Percentiles rank a stretch among this genome's conserved stretches.
Evolutionary conservation across 92 coral and sea anemone genomes (phyloP).

Genomic region (Siderastrea radians): DNA sequence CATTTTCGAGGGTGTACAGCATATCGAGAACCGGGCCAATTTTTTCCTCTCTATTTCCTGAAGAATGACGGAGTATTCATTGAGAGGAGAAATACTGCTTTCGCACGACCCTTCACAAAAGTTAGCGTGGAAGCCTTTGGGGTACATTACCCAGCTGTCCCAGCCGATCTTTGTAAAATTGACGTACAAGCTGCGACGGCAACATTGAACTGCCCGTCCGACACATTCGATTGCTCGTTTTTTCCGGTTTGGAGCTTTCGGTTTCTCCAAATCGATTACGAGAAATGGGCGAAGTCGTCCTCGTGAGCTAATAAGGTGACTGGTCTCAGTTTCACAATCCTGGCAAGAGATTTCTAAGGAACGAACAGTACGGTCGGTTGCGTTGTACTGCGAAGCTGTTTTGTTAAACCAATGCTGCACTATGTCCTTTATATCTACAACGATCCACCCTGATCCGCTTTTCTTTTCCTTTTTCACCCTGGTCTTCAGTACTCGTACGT

Average conservation of each 20-base stretch:
- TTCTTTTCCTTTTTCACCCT: conserved; percentile 19
- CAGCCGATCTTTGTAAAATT: conserved; percentile 75
- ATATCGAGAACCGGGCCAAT: conserved; percentile 44
- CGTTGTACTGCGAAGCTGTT: conserved; percentile 25
- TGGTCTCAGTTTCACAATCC: conserved; percentile 46
- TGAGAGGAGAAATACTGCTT: conserved; percentile 31
- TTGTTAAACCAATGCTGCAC: conserved; percentile 59
- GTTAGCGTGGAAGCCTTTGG: conserved; percentile 70
- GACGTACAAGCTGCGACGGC: conserved; percentile 70
- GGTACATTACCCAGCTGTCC: conserved; percentile 78
- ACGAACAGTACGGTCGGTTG: conserved; percentile 9
- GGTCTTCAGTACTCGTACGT: not conserved
- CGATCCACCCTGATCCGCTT: conserved; percentile 35
- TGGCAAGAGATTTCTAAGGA: conserved; percentile 63
- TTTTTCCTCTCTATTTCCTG: conserved; percentile 34
- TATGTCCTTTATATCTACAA: conserved; percentile 17
- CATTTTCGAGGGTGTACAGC: conserved; percentile 77
- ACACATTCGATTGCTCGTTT: conserved; percentile 62
- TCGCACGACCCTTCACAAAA: conserved; percentile 78
- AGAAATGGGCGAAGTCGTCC: conserved; percentile 74
- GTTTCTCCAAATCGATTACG: conserved; percentile 55
- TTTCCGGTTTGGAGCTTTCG: conserved; percentile 16
- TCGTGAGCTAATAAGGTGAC: conserved; percentile 48
- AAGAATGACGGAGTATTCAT: conserved; percentile 54
- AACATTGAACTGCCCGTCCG: conserved; percentile 37